Evolutionary conservation across 2,797 vertebrate species (phyloP).

Genomic region (Pseudotriccus pelzelni): DNA sequence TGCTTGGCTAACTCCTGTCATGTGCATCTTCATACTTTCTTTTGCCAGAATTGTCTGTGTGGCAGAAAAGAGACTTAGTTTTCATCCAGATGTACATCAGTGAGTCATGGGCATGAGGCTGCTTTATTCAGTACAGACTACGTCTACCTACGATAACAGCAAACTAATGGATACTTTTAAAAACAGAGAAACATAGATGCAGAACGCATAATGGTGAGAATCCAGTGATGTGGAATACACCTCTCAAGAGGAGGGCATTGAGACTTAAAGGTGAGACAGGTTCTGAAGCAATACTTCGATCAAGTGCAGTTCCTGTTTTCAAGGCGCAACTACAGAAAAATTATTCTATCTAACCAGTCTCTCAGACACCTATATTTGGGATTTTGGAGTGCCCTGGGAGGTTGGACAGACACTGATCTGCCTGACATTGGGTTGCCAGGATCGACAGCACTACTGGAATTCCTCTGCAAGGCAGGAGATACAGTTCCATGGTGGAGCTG

Average conservation of each 20-base stretch:
- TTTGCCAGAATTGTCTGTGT: background rate
- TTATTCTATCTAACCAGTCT: background rate
- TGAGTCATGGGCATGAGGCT: background rate
- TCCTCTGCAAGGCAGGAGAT: background rate
- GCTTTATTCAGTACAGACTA: slow-evolving; percentile 5
- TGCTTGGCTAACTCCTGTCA: background rate
- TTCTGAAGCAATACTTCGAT: background rate
- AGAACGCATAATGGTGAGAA: background rate
- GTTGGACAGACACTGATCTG: background rate
- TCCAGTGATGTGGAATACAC: background rate
- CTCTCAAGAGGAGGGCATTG: background rate
- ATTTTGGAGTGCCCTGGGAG: background rate
- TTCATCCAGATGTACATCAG: background rate
- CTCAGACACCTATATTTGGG: background rate
- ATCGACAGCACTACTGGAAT: background rate
- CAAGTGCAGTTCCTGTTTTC: background rate
- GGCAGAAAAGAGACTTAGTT: background rate
- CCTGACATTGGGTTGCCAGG: accelerated
- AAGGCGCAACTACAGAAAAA: background rate
- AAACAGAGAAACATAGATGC: background rate
- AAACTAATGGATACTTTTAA: background rate
- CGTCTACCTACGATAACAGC: background rate
- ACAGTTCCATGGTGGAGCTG: background rate
- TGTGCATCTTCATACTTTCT: background rate
- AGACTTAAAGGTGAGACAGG: background rate